Conservation (phyloP, 1,140 invertebrate species). For the Belonocnema kinseyi region DNA sequence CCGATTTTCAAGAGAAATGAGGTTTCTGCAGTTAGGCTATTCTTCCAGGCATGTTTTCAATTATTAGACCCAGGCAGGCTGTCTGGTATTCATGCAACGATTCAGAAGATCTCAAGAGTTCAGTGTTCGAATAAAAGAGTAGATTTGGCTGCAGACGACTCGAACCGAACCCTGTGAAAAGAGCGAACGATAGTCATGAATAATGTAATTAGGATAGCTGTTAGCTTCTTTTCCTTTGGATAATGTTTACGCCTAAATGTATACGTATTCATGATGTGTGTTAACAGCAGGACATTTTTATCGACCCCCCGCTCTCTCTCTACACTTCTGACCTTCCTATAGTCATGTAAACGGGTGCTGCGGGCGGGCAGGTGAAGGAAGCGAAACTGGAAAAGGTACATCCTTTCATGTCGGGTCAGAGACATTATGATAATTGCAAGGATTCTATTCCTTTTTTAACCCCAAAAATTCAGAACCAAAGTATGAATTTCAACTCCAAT, state of each 20-base stretch:
- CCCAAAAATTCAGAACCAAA: not conserved
- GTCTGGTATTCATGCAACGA: slow-evolving; percentile 16
- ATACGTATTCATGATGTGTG: slow-evolving; percentile 31
- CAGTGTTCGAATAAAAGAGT: slow-evolving; percentile 35
- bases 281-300: slow-evolving; percentile 64
- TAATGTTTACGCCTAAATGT: slow-evolving; percentile 32
- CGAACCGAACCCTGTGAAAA: slow-evolving; percentile 6
- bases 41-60: slow-evolving; percentile 19
- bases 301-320: slow-evolving; percentile 52
- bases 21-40: slow-evolving; percentile 16
- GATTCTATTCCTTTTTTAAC: slow-evolving; percentile 30
- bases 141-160: slow-evolving; percentile 37
- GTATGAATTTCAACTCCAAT: too few relatives aligned
- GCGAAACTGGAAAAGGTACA: slow-evolving; percentile 58
- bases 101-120: slow-evolving; percentile 20
- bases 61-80: slow-evolving; percentile 2
- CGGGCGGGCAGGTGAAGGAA: slow-evolving; percentile 71
- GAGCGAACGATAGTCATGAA: slow-evolving; percentile 53
- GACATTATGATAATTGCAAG: slow-evolving; percentile 49
- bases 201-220: slow-evolving; percentile 61
- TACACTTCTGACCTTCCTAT: slow-evolving; percentile 45
- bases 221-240: slow-evolving; percentile 48
- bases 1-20: slow-evolving; percentile 3
- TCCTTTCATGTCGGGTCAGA: slow-evolving; percentile 51
- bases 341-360: slow-evolving; percentile 57